These are phyloP conservation scores for Amphiprion clarkii DNA, from an alignment of 2,797 vertebrate genomes.

Conservation along the genomic window DNA sequence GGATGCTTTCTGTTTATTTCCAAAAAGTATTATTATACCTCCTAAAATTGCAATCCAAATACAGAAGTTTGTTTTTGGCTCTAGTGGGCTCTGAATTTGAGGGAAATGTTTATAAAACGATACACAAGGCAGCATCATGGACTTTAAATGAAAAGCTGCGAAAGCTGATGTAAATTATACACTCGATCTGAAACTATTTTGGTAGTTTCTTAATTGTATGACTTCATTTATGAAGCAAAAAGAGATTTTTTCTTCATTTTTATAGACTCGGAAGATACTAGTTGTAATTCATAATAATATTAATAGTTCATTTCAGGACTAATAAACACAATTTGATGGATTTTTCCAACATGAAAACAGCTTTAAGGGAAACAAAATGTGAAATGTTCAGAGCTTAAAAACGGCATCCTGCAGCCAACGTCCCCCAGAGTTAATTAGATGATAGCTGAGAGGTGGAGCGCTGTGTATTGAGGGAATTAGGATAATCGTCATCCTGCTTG, in stretches of 20 bases:
- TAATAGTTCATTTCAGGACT: neutral
- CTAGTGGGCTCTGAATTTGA: neutral
- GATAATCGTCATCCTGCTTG: slow-evolving; percentile 22
- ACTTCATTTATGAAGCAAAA: neutral
- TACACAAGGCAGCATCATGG: neutral
- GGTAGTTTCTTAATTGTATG: neutral
- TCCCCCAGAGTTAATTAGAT: neutral
- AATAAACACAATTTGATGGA: too few species aligned
- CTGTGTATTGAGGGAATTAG: neutral
- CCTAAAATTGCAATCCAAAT: neutral
- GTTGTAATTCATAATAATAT: neutral
- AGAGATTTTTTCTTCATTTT: neutral
- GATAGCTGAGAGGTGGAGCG: slow-evolving; percentile 9
- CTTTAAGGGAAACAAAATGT: neutral
- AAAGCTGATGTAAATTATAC: neutral
- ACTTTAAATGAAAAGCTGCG: neutral
- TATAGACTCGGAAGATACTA: neutral
- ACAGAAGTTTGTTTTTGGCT: neutral
- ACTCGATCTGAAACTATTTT: neutral
- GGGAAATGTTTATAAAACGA: neutral
- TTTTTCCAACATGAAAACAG: neutral
- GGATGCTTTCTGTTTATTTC: neutral
- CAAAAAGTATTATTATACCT: too few species aligned
- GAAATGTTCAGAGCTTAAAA: too few species aligned
- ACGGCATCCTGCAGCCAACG: too few species aligned